Percentiles rank a stretch among this genome's conserved stretches.
These are phyloP conservation scores for Ciconia boyciana DNA, from an alignment of 2,113 vertebrate species.

Conservation along the genomic window DNA sequence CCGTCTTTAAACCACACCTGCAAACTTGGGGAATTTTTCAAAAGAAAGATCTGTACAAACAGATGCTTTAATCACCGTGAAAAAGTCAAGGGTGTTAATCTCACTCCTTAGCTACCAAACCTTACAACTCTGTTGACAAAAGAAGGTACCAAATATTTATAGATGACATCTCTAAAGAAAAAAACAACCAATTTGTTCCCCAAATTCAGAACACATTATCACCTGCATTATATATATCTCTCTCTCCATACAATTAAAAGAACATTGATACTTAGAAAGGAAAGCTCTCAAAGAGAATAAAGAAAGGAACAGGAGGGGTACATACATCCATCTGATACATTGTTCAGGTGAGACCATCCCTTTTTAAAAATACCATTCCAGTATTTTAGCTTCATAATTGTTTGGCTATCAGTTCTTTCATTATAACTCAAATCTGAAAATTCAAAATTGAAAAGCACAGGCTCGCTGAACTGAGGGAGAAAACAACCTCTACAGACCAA, in stretches of 20 bases:
- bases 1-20: background rate
- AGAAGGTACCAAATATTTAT: background rate
- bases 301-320: background rate
- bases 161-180: background rate
- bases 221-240: background rate
- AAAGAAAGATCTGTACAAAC: background rate
- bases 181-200: background rate
- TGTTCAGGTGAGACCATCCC: background rate
- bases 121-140: background rate
- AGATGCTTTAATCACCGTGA: background rate
- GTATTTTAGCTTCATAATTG: background rate
- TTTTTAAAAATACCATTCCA: background rate
- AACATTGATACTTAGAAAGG: background rate
- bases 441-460: background rate
- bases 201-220: background rate
- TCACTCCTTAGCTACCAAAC: background rate
- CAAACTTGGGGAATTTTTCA: background rate
- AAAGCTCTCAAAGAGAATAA: background rate
- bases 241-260: background rate
- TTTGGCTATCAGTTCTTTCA: background rate
- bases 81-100: background rate
- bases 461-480: background rate
- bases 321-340: fast-evolving
- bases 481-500: background rate
- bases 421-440: background rate